Percentiles rank a stretch among this genome's conserved stretches.
phyloP scores from a whole-genome alignment of 2,888 invertebrate species.

The Agrochola macilenta region DNA sequence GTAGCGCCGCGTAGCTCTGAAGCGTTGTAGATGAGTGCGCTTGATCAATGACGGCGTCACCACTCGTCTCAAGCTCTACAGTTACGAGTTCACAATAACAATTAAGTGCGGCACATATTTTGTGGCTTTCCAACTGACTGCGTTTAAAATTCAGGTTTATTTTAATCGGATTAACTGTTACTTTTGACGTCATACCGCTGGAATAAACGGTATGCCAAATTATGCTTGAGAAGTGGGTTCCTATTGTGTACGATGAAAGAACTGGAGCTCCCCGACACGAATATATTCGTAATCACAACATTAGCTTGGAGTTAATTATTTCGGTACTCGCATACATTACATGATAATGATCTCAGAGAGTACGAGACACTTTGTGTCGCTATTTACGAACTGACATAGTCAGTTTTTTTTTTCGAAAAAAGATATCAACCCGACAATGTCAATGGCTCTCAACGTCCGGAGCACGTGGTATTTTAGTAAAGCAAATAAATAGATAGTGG shows the following conservation, averaged over 20 bases:
- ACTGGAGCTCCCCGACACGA: conserved; percentile 71
- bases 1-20: conserved; percentile 76
- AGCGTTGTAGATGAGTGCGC: conserved; percentile 64
- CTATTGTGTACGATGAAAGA: conserved; percentile 82
- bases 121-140: conserved; percentile 75
- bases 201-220: conserved; percentile 88
- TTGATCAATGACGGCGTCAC: conserved; percentile 66
- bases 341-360: conserved; percentile 44
- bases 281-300: conserved; percentile 62
- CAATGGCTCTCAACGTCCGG: conserved; percentile 80
- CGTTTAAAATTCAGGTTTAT: conserved; percentile 78
- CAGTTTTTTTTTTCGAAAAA: conserved; percentile 49
- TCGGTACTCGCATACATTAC: conserved; percentile 48
- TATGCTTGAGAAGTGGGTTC: conserved; percentile 87
- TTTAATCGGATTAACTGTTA: conserved; percentile 84
- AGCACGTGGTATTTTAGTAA: conserved; percentile 85
- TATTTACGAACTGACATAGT: conserved; percentile 25
- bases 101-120: conserved; percentile 74
- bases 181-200: conserved; percentile 79
- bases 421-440: conserved; percentile 62
- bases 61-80: conserved; percentile 57
- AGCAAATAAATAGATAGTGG: conserved; percentile 88
- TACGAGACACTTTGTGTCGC: conserved; percentile 20
- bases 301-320: conserved; percentile 61
- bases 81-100: conserved; percentile 68